Evolutionary conservation across 1,140 invertebrate genomes (phyloP).

Genomic region (Drosophila tropicalis): DNA sequence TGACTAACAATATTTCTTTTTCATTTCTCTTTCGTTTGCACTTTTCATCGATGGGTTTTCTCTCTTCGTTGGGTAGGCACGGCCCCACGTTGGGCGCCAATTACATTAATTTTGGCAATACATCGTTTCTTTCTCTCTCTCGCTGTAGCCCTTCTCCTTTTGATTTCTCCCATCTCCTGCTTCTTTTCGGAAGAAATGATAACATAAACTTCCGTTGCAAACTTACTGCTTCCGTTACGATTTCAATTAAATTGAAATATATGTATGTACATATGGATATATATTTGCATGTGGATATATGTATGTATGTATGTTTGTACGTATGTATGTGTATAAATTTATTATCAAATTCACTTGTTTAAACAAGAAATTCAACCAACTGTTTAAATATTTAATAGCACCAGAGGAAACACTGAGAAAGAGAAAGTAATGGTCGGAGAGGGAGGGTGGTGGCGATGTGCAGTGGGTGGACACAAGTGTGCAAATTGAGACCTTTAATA

Average conservation of each 20-base stretch:
- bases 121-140: not conserved
- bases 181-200: constrained; percentile 3
- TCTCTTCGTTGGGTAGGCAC: not conserved
- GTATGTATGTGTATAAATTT: not conserved
- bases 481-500: not conserved
- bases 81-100: constrained; percentile 5
- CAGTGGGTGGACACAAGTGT: constrained; percentile 11
- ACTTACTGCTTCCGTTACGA: constrained; percentile 65
- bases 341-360: constrained; percentile 11
- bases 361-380: constrained; percentile 23
- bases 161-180: not conserved
- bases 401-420: not conserved
- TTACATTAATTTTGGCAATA: not conserved
- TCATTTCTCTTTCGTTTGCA: not conserved
- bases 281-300: constrained; percentile 16
- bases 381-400: constrained; percentile 39
- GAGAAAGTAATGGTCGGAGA: not conserved
- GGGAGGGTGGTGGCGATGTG: not conserved
- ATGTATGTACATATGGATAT: not conserved
- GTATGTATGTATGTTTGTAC: not conserved
- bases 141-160: not conserved
- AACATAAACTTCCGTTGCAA: constrained; percentile 54
- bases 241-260: constrained; percentile 53
- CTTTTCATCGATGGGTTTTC: not conserved
- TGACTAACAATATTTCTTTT: not conserved